Conservation (phyloP, 2,113 vertebrate genomes). For the Carlito syrichta region DNA sequence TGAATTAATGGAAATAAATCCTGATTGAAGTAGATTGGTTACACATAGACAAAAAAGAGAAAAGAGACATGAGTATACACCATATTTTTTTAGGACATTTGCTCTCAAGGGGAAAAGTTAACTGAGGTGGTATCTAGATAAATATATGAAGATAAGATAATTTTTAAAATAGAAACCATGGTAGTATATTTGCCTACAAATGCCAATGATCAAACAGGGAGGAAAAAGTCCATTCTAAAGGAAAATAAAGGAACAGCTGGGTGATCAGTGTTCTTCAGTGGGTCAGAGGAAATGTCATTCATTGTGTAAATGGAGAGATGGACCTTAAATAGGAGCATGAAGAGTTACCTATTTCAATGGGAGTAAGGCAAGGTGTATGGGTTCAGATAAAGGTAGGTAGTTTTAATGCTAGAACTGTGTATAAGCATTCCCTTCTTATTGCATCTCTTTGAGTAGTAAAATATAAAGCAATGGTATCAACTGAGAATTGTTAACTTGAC, state of each 20-base stretch:
- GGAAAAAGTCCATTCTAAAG: neutral
- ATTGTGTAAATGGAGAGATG: neutral
- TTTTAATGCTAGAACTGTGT: neutral
- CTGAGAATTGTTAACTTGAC: neutral
- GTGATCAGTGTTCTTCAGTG: neutral
- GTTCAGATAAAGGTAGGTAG: neutral
- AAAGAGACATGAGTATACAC: neutral
- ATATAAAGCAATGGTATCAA: neutral
- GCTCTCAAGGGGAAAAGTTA: neutral
- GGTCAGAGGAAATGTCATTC: neutral
- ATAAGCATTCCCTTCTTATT: neutral
- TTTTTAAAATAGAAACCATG: neutral
- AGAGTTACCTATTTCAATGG: neutral
- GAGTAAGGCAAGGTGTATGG: neutral
- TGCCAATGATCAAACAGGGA: neutral
- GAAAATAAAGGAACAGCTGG: neutral
- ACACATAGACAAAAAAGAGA: neutral
- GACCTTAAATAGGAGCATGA: neutral
- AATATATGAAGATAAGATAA: neutral
- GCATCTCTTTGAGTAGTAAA: neutral
- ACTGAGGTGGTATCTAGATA: neutral
- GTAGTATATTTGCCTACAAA: neutral
- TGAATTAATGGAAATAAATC: neutral
- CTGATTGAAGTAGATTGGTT: neutral
- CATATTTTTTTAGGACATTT: neutral